Percentiles rank a stretch among this genome's conserved stretches.
These are phyloP conservation scores for Lissocephala sabroskyi DNA, from an alignment of 2,888 invertebrate species.

Conservation along the genomic window DNA sequence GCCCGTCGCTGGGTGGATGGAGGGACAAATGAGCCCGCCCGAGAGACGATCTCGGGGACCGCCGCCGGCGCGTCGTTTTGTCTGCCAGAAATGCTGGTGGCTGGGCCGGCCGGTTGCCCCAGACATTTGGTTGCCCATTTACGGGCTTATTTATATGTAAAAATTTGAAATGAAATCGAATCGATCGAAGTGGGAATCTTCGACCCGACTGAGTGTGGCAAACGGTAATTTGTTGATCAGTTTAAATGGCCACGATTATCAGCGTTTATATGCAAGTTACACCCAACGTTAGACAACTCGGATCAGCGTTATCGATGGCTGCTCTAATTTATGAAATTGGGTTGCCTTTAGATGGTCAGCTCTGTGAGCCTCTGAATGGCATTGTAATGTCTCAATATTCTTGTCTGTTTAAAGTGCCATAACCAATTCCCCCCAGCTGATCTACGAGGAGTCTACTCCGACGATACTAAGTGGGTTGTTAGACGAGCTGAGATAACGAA, in stretches of 20 bases:
- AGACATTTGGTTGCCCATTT: slow-evolving; percentile 6
- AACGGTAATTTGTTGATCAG: slow-evolving; percentile 63
- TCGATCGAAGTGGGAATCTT: slow-evolving; percentile 36
- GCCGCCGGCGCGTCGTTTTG: slow-evolving; percentile 62
- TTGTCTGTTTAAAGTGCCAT: slow-evolving; percentile 55
- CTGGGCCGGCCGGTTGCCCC: neutral
- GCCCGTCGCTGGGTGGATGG: slow-evolving; percentile 5
- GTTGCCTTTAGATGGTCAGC: too few species aligned
- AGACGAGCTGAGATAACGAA: too few species aligned
- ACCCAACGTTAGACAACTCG: neutral
- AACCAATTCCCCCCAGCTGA: slow-evolving; percentile 43
- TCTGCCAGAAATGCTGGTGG: slow-evolving; percentile 26
- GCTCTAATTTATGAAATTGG: slow-evolving; percentile 56
- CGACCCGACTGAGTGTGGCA: too few species aligned
- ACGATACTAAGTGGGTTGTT: too few species aligned
- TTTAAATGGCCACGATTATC: slow-evolving; percentile 60
- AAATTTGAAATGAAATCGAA: slow-evolving; percentile 56
- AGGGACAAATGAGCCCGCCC: slow-evolving; percentile 59
- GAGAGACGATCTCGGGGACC: slow-evolving; percentile 26
- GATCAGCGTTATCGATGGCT: slow-evolving; percentile 20
- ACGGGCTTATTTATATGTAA: slow-evolving; percentile 52
- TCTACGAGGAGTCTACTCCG: too few species aligned
- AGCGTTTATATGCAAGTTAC: slow-evolving; percentile 52
- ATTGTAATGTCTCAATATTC: slow-evolving; percentile 61
- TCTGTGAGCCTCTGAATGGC: slow-evolving; percentile 50